Conservation (phyloP, 2,113 vertebrate genomes). For the Raja brachyura region DNA sequence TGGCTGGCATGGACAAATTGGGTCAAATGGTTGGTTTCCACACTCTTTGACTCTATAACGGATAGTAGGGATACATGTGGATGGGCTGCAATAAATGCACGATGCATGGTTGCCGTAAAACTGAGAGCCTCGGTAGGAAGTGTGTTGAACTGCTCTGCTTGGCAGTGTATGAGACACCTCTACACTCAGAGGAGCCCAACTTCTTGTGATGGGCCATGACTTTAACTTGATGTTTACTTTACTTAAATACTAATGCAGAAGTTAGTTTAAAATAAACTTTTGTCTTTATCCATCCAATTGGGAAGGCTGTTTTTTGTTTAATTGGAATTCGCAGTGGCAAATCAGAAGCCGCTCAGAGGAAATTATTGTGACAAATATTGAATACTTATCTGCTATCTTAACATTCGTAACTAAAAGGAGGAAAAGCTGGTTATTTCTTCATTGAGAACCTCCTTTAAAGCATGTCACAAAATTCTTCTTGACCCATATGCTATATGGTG, state of each 20-base stretch:
- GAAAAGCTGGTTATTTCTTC: neutral
- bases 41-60: no score
- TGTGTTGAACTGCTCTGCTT: no score
- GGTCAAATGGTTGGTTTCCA: no score
- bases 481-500: neutral
- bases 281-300: neutral
- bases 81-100: no score
- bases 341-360: neutral
- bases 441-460: neutral
- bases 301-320: neutral
- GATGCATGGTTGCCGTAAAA: no score
- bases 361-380: neutral
- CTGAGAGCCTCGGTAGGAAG: no score
- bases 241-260: neutral
- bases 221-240: neutral
- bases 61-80: no score
- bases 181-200: neutral
- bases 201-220: neutral
- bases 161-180: no score
- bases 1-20: no score
- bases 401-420: neutral
- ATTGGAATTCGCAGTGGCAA: neutral
- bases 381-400: neutral
- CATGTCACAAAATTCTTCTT: neutral
- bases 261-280: neutral